phyloP scores from a whole-genome alignment of 2,888 invertebrate genomes.

The Drosophila kambysellisi region DNA sequence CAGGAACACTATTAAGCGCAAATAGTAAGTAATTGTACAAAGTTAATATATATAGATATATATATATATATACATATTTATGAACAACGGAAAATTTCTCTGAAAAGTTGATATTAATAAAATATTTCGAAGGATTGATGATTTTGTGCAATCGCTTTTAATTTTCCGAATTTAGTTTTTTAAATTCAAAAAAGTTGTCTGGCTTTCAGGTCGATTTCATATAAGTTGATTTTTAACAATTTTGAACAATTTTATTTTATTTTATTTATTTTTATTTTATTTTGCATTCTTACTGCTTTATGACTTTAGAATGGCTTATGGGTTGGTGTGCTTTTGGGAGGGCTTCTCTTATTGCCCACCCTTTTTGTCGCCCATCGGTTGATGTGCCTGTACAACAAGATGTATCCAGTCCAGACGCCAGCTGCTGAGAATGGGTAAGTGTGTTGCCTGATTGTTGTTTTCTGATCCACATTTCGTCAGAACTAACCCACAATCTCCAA shows the following conservation, averaged over 20 bases:
- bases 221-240: background rate
- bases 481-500: background rate
- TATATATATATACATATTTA: no score
- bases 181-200: no score
- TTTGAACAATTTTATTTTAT: background rate
- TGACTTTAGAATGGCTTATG: conserved; percentile 94
- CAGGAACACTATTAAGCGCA: no score
- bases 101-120: no score
- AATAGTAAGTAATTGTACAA: no score
- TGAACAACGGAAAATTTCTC: no score
- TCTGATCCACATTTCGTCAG: background rate
- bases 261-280: background rate
- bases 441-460: no score
- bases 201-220: no score
- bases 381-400: conserved; percentile 93
- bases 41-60: no score
- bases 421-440: conserved; percentile 55
- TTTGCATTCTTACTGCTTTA: background rate
- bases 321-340: conserved; percentile 94
- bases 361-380: conserved; percentile 92
- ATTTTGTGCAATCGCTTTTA: no score
- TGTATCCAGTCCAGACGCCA: conserved; percentile 88
- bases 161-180: no score
- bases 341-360: conserved; percentile 92
- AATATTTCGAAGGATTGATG: no score